Evolutionary conservation across 1,140 invertebrate species (phyloP), one percentile per base, ranked within the genome.

Genomic region (Drosophila ficusphila): DNA sequence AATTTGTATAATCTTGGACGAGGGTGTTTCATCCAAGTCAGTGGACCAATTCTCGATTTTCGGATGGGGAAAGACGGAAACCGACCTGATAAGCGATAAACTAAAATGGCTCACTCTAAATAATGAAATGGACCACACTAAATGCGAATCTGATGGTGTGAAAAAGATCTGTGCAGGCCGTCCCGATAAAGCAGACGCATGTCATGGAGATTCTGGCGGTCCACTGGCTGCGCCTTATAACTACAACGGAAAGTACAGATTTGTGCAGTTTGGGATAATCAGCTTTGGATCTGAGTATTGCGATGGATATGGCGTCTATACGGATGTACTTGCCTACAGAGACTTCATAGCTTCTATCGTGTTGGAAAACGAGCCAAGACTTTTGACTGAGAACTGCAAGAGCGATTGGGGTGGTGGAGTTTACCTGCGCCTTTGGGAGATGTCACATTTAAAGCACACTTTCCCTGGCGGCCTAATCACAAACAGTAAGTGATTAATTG

Each of bases 121-220:
- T 1, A 7, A 12, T 42, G 39, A 19, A 1, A 8, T 7, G 0
- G n/a, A n/a, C n/a, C n/a, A n/a, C n/a, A n/a, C n/a, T n/a, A n/a
- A n/a, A n/a, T 6, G 11, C 29, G 11, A n/a, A n/a, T 2, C 11
- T 4, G 0, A 1, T 31, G 5, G 0, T n/a, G 0, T 0, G 0
- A 2, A 4, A 1, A 8, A 14, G 7, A 44, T 44, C n/a, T 44
- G 41, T 6, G 41, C 41, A 1, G 41, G 21, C 21, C 1, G 21
- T n/a, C n/a, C n/a, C 1, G 0, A 0, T 0, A 3, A 2, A 1
- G 21, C 21, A 3, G 41, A 44, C 12, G 25, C 41, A n/a, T 44
- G 41, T 25, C 0, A 0, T 1, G 21, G 12, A 0, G 41, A 44
- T 7, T 44, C 41, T 4, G 41, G 41, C 0, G 21, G 21, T 44